Evolutionary conservation across 2,113 vertebrate genomes (phyloP), one percentile per base, ranked within the genome.

Genomic region (Leiothrix lutea): DNA sequence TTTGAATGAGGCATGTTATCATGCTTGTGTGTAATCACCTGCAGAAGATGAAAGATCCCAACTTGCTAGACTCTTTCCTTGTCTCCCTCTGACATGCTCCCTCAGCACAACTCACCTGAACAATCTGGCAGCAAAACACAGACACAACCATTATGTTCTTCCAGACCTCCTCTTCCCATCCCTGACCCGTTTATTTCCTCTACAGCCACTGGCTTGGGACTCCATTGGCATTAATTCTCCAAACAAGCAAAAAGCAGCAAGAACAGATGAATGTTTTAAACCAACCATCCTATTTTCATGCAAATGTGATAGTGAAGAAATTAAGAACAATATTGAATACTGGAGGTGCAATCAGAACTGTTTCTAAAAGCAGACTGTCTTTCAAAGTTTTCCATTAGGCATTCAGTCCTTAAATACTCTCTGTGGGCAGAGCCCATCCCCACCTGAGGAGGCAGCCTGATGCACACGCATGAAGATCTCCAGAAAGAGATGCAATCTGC

Each of bases 361-460:
- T 22, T 90, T 78, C 81, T 77, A 44, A 65, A 88, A 86, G 67
- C 11, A 70, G 47, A 22, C 24, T 71, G 35, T 48, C 80, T 93
- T 96, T 92, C 71, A 82, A 78, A 83, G 71, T 86, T 96, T 88
- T 44, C 87, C 92, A 90, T 92, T 70, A 83, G 79, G 24, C 0
- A 0, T 33, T 57, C 0, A 2, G 62, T 90, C 65, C 80, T 94
- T 92, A 93, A 95, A 94, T 80, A 92, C 48, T 78, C 14, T 70
- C 33, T 11, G 42, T 28, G 33, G 24, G 8, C 42, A 54, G 74
- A 85, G 50, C 80, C 83, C 19, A 58, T 71, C 57, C 67, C 35
- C 54, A 92, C 82, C 79, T 42, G 67, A 72, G 42, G 36, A 83
- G 66, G n/a, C 72, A 86, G 50, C 40, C 75, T 80, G 82, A 70